phyloP scores from a whole-genome alignment of 2,797 vertebrate genomes.

The Sus cebifrons region DNA sequence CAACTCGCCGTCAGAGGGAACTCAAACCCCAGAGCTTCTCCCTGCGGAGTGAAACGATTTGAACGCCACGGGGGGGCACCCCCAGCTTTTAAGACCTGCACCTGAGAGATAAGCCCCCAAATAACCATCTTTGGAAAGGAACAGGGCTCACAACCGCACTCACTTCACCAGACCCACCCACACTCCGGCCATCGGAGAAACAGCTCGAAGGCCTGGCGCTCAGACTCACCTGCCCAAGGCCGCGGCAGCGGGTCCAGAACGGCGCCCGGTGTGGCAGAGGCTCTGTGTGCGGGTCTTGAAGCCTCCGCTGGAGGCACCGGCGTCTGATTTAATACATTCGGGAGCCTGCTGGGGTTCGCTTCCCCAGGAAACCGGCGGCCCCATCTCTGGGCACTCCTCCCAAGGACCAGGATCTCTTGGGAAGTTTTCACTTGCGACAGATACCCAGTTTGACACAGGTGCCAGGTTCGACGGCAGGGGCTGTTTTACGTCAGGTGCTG shows the following conservation, averaged over 20 bases:
- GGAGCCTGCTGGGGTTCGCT: not conserved
- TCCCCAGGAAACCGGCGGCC: rapidly evolving
- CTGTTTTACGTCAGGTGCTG: not conserved
- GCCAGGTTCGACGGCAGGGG: too few relatives aligned
- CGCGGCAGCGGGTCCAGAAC: too few relatives aligned
- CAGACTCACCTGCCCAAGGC: not conserved
- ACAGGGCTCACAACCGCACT: too few relatives aligned
- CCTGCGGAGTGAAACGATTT: not conserved
- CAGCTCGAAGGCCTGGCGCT: not conserved
- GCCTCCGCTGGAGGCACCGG: rapidly evolving
- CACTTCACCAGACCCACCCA: too few relatives aligned
- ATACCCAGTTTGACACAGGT: too few relatives aligned
- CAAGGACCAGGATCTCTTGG: rapidly evolving
- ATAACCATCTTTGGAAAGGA: not conserved
- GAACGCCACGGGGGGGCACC: not conserved
- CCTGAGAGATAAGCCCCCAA: not conserved
- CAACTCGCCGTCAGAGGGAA: not conserved
- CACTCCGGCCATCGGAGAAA: rapidly evolving
- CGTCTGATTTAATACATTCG: rapidly evolving
- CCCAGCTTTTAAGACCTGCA: too few relatives aligned
- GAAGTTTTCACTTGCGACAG: not conserved
- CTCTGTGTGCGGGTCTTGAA: rapidly evolving
- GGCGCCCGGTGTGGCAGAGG: not conserved
- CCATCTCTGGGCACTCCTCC: not conserved
- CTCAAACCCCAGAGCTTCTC: not conserved